phyloP scores from a whole-genome alignment of 2,888 invertebrate genomes.

The Latrodectus elegans region DNA sequence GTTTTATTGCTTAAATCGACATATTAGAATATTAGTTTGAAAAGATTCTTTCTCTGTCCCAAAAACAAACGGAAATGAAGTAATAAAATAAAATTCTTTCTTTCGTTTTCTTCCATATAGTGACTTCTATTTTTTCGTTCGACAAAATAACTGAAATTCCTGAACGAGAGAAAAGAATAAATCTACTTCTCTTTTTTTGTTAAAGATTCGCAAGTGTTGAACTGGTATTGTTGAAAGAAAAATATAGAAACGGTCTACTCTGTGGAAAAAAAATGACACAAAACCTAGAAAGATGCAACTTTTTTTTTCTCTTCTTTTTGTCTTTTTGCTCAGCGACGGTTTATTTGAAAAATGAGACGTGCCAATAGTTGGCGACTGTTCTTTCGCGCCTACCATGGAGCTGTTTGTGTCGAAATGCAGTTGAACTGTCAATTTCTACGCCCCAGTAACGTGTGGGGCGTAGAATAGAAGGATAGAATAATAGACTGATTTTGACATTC shows the following conservation, averaged over 20 bases:
- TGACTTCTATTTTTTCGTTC: too few species aligned
- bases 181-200: too few species aligned
- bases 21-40: too few species aligned
- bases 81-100: too few species aligned
- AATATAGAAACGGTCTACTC: not conserved
- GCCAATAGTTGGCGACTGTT: not conserved
- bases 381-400: not conserved
- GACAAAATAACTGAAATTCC: too few species aligned
- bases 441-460: not conserved
- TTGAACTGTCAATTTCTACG: constrained; percentile 1
- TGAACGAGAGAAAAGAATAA: too few species aligned
- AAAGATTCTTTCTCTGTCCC: too few species aligned
- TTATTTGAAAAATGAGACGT: constrained; percentile 4
- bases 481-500: not conserved
- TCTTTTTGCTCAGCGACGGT: not conserved
- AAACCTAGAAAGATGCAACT: not conserved
- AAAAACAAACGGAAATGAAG: too few species aligned
- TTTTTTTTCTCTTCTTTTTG: not conserved
- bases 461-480: not conserved
- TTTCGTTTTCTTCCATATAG: too few species aligned
- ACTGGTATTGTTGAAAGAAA: not conserved
- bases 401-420: not conserved
- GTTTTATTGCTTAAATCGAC: too few species aligned
- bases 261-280: not conserved
- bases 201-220: not conserved